Percentiles rank a stretch among this genome's conserved stretches.
phyloP scores from a whole-genome alignment of 2,113 vertebrate genomes.

The Poeciliopsis occidentalis region DNA sequence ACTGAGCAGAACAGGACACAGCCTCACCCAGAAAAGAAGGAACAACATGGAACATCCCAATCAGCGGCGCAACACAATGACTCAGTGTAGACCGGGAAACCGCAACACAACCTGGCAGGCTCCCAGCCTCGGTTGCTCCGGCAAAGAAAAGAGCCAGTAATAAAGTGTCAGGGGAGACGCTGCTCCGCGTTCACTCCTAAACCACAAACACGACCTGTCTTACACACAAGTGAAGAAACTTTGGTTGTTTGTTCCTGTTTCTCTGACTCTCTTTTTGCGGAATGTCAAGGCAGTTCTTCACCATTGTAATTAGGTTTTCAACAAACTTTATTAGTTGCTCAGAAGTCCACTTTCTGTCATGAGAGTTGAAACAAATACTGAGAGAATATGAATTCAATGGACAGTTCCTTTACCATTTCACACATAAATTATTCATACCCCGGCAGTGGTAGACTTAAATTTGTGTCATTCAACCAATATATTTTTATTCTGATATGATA shows the following conservation, averaged over 20 bases:
- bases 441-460: not conserved
- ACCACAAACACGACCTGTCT: slow-evolving; percentile 1
- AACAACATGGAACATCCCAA: slow-evolving; percentile 16
- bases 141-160: slow-evolving; percentile 2
- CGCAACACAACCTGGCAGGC: slow-evolving; percentile 17
- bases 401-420: not conserved
- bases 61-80: slow-evolving; percentile 19
- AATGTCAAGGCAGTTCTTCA: not conserved
- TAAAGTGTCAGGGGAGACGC: slow-evolving; percentile 1
- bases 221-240: not conserved
- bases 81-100: slow-evolving; percentile 9
- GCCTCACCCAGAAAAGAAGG: slow-evolving; percentile 18
- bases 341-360: not conserved
- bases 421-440: not conserved
- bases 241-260: not conserved
- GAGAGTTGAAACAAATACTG: not conserved
- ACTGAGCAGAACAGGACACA: slow-evolving; percentile 12
- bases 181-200: not conserved
- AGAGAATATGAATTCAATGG: not conserved
- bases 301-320: too few species aligned
- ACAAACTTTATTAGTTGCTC: too few species aligned
- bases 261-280: not conserved
- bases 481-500: not conserved
- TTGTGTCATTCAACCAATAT: not conserved
- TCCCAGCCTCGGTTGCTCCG: not conserved